These are phyloP conservation scores for Stegodyphus mimosarum DNA, from an alignment of 1,140 invertebrate species.

Conservation along the genomic window DNA sequence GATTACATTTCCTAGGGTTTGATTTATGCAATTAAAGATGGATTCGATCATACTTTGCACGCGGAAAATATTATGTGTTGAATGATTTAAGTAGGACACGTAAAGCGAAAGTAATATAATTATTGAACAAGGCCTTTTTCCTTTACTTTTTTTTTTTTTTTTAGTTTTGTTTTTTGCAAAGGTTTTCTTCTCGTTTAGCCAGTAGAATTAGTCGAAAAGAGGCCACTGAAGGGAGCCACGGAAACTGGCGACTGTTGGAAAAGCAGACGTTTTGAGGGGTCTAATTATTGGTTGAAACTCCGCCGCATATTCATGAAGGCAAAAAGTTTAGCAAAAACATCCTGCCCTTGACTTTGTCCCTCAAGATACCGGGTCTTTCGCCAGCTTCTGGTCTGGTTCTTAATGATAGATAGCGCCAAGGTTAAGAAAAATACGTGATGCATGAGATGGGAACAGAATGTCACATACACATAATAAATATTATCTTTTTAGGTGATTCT, in stretches of 20 bases:
- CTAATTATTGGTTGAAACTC: conserved; percentile 55
- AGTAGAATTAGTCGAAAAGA: too few species aligned
- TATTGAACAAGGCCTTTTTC: too few species aligned
- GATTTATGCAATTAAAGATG: too few species aligned
- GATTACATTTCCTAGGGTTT: too few species aligned
- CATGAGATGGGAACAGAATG: conserved; percentile 28
- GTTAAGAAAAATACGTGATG: conserved; percentile 49
- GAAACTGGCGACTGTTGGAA: not conserved
- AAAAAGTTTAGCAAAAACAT: not conserved
- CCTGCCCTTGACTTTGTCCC: conserved; percentile 52
- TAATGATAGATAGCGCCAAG: conserved; percentile 51
- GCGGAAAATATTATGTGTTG: too few species aligned
- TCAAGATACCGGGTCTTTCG: conserved; percentile 25
- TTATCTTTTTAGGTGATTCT: conserved; percentile 56
- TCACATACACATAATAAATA: conserved; percentile 56
- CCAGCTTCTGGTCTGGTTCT: conserved; percentile 28
- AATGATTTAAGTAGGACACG: too few species aligned
- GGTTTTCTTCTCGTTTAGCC: too few species aligned
- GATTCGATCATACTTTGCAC: too few species aligned
- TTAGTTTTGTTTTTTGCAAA: too few species aligned
- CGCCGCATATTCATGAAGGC: conserved; percentile 56
- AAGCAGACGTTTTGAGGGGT: conserved; percentile 14
- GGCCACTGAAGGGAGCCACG: not conserved
- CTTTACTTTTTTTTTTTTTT: too few species aligned
- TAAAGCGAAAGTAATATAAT: too few species aligned